Base-by-base conservation (phyloP, 2,797 vertebrate genomes). In the Sparidentex hasta region DNA sequence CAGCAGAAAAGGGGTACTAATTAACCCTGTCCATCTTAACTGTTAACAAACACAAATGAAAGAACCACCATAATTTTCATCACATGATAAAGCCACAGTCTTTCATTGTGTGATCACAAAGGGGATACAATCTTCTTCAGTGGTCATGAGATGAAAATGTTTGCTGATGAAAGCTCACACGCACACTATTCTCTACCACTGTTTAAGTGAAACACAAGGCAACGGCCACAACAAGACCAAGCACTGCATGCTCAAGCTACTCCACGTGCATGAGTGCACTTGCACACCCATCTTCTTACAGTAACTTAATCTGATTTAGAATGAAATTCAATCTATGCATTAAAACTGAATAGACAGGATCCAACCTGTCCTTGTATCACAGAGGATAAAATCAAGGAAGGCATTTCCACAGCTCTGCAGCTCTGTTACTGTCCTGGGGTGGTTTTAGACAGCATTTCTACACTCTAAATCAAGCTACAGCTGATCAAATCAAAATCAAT, bases 281-380 rank as follows among this genome's bases (percentile, higher is more conserved):
- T 51, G 47, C 43, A 74, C 41, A 62, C 18, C 33, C 11, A 62
- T 52, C 56, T 33, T 61, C 21, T 55, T 56, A 38, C 48, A 41
- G 57, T 29, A 29, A 69, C 52, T 44, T 57, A 23, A 72, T 72
- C 56, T 48, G 63, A 82, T 76, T 75, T 20, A 25, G 16, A 65
- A 23, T 74, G 64, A 76, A 84, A 89, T 50, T 67, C 20, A 55
- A 69, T 68, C 44, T 14, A 2, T 48, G 69, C 51, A 54, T 59
- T 66, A 56, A 71, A 78, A 71, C 64, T 11, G 54, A 71, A 56
- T 0, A 46, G 21, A 63, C 81, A 57, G 18, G 87, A 83, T 27
- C 65, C 20, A 63, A 72, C 78, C 47, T 82, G 81, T 50, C 47
- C 18, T 56, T 63, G 2, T 63, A 33, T 73, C 44, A 18, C 1